These are phyloP conservation scores for Amaurobius ferox DNA, from an alignment of 2,888 invertebrate species.

Conservation along the genomic window DNA sequence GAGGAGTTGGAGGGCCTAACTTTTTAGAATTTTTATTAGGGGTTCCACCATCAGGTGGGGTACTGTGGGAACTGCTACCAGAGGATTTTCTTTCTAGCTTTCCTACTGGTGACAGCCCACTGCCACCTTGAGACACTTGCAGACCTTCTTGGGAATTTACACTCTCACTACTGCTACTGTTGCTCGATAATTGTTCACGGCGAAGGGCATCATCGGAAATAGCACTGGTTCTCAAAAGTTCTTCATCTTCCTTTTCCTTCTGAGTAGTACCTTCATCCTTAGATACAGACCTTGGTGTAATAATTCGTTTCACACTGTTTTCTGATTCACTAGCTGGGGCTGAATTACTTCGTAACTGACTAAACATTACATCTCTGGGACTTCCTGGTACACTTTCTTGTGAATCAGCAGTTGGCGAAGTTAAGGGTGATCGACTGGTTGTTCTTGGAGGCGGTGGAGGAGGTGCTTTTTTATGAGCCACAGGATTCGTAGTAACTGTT, in stretches of 20 bases:
- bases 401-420: slow-evolving; percentile 87
- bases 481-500: slow-evolving; percentile 81
- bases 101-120: slow-evolving; percentile 41
- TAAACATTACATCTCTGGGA: slow-evolving; percentile 51
- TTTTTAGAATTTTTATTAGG: slow-evolving; percentile 47
- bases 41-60: slow-evolving; percentile 36
- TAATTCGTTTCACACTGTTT: slow-evolving; percentile 29
- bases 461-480: slow-evolving; percentile 85
- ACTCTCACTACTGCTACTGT: slow-evolving; percentile 86
- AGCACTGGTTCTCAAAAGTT: slow-evolving; percentile 74
- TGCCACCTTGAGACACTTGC: slow-evolving; percentile 75
- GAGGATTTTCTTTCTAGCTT: slow-evolving; percentile 62
- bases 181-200: slow-evolving; percentile 80
- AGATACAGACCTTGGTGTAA: slow-evolving; percentile 57
- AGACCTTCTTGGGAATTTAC: slow-evolving; percentile 85
- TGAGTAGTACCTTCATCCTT: slow-evolving; percentile 66
- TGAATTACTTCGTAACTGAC: slow-evolving; percentile 74
- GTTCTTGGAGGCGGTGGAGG: slow-evolving; percentile 96
- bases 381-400: slow-evolving; percentile 75
- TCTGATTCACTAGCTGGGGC: slow-evolving; percentile 70
- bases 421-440: slow-evolving; percentile 90
- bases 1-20: slow-evolving; percentile 69
- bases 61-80: slow-evolving; percentile 24
- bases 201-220: slow-evolving; percentile 74
- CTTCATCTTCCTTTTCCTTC: slow-evolving; percentile 69